phyloP scores from a whole-genome alignment of 1,140 invertebrate species.

The Drosophila pruinosa region DNA sequence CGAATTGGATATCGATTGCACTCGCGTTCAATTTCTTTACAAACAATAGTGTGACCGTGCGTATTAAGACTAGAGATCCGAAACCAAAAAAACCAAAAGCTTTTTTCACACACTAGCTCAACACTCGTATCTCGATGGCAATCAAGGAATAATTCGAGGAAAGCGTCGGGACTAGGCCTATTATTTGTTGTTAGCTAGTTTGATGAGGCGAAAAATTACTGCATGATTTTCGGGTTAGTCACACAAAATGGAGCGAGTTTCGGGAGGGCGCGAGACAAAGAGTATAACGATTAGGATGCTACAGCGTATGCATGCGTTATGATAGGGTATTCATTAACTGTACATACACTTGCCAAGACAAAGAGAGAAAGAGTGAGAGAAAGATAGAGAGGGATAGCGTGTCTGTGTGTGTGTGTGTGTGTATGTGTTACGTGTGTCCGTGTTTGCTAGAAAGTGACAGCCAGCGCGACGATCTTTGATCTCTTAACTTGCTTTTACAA shows the following conservation, averaged over 20 bases:
- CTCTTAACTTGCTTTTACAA: background rate
- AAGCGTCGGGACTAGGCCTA: no score
- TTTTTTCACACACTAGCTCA: background rate
- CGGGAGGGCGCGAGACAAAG: background rate
- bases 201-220: background rate
- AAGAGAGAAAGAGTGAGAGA: background rate
- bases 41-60: background rate
- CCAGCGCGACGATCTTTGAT: conserved; percentile 30
- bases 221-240: background rate
- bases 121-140: background rate
- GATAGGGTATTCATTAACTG: background rate
- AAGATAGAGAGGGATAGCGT: background rate
- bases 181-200: background rate
- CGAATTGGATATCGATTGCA: background rate
- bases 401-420: conserved; percentile 10
- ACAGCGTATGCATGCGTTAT: conserved; percentile 1
- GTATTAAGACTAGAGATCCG: no score
- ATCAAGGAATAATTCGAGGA: background rate
- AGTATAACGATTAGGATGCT: conserved; percentile 2
- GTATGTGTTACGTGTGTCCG: conserved; percentile 19
- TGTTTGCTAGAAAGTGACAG: conserved; percentile 39
- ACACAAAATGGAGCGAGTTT: conserved; percentile 11
- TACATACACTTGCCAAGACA: background rate
- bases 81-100: background rate
- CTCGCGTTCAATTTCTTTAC: background rate